These are phyloP conservation scores for Lophotriccus pileatus DNA, from an alignment of 2,797 vertebrate species.

Conservation along the genomic window DNA sequence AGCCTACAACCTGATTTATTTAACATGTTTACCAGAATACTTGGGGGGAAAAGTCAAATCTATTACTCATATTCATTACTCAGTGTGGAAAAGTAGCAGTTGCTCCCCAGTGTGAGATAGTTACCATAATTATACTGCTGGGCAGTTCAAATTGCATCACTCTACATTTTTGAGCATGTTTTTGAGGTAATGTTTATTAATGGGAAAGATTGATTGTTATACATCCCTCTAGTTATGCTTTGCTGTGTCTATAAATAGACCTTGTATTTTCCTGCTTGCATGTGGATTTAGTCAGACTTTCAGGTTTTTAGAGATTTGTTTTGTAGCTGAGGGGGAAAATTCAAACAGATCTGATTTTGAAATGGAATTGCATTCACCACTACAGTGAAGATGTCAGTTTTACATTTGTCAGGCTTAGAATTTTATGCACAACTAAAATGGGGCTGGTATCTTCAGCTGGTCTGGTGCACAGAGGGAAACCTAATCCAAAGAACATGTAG, in stretches of 20 bases:
- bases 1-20: slow-evolving; percentile 30
- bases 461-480: background rate
- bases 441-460: background rate
- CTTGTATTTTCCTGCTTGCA: background rate
- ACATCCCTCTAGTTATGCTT: background rate
- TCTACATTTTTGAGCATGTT: background rate
- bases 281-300: background rate
- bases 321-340: background rate
- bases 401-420: background rate
- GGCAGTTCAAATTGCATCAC: slow-evolving; percentile 23
- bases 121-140: slow-evolving; percentile 36
- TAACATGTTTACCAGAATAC: slow-evolving; percentile 11
- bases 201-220: background rate
- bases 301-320: background rate
- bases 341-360: background rate
- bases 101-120: background rate
- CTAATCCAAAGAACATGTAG: background rate
- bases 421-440: background rate
- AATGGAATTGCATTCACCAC: background rate
- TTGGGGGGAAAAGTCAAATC: background rate
- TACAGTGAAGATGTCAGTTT: background rate
- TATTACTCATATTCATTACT: slow-evolving; percentile 57
- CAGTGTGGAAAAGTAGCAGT: slow-evolving; percentile 23
- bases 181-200: slow-evolving; percentile 29
- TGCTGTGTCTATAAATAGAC: background rate